These are phyloP conservation scores for Procambarus virginalis DNA, from an alignment of 1,140 invertebrate species.

Conservation along the genomic window DNA sequence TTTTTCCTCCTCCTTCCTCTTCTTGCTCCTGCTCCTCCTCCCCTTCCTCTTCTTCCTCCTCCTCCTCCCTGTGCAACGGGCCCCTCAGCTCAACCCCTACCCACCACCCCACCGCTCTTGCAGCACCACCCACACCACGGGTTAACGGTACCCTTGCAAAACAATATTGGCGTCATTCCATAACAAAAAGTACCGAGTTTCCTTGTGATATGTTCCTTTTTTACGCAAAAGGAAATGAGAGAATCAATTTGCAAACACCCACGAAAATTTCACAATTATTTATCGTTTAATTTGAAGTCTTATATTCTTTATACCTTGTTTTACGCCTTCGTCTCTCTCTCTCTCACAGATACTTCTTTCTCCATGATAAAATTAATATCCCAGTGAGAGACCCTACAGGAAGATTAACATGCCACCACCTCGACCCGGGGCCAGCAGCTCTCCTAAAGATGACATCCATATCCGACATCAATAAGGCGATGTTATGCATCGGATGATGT, in stretches of 20 bases:
- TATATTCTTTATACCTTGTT: background rate
- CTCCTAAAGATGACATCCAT: background rate
- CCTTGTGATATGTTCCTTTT: background rate
- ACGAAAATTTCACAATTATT: background rate
- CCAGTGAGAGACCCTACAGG: background rate
- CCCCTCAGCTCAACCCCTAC: background rate
- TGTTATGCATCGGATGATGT: background rate
- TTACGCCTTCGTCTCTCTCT: conserved; percentile 1
- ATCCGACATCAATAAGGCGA: background rate
- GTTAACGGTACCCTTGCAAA: background rate
- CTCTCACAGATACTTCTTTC: background rate
- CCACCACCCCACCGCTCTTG: background rate
- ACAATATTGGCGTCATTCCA: background rate
- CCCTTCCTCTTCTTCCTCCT: background rate
- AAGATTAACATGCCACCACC: background rate
- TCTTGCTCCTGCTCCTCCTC: background rate
- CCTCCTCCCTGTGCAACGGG: background rate
- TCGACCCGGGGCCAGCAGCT: background rate
- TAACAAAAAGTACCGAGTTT: background rate
- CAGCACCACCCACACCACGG: background rate
- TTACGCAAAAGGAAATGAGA: background rate
- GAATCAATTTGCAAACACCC: background rate
- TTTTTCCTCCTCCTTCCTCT: conserved; percentile 14
- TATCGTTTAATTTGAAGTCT: background rate
- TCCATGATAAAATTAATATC: background rate